These are phyloP conservation scores for Opisthocomus hoazin DNA, from an alignment of 2,113 vertebrate species.

Conservation along the genomic window DNA sequence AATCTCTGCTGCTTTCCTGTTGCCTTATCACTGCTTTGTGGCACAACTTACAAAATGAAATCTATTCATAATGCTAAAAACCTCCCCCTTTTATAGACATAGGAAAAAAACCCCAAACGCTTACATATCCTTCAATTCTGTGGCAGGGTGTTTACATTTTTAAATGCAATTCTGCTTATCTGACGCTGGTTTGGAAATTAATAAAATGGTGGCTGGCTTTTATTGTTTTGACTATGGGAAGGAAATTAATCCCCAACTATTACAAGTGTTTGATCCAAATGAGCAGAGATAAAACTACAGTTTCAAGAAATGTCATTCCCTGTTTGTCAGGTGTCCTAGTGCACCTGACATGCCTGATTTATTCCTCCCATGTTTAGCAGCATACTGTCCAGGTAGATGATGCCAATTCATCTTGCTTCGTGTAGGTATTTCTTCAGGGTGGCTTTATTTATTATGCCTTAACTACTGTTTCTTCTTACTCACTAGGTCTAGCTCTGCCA, in stretches of 20 bases:
- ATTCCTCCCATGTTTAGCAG: neutral
- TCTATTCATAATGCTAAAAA: constrained; percentile 53
- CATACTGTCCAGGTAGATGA: neutral
- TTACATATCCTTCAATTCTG: constrained; percentile 45
- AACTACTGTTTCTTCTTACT: constrained; percentile 25
- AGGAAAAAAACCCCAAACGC: neutral
- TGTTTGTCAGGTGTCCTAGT: neutral
- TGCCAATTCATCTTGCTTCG: constrained; percentile 17
- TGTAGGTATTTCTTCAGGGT: constrained; percentile 24
- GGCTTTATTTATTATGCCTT: constrained; percentile 41
- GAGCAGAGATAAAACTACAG: constrained; percentile 17
- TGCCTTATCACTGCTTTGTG: constrained; percentile 58
- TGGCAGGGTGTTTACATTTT: constrained; percentile 41
- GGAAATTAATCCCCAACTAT: constrained; percentile 57
- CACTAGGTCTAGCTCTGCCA: neutral
- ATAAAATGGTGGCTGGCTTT: constrained; percentile 52
- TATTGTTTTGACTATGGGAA: constrained; percentile 48
- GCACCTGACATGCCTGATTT: constrained; percentile 12
- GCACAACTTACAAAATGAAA: constrained; percentile 50
- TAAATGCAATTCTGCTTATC: constrained; percentile 53
- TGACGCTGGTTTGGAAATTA: constrained; percentile 30
- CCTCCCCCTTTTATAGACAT: constrained; percentile 32
- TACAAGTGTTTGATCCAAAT: constrained; percentile 55
- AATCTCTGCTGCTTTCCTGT: constrained; percentile 46
- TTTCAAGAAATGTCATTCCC: neutral